phyloP scores from a whole-genome alignment of 2,797 vertebrate genomes.

The Danio aesculapii region DNA sequence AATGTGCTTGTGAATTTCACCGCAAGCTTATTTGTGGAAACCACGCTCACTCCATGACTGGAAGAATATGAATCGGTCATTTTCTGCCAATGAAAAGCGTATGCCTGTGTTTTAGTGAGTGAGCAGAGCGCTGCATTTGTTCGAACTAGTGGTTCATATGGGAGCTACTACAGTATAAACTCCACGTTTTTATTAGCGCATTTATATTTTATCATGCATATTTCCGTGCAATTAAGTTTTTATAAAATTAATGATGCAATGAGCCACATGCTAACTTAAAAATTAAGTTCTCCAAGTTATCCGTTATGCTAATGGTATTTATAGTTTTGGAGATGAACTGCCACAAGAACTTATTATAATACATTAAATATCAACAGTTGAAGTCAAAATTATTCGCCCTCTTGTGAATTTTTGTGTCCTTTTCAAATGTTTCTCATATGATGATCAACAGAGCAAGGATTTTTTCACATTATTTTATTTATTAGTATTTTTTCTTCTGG shows the following conservation, averaged over 20 bases:
- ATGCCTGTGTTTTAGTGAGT: neutral
- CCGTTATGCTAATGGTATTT: neutral
- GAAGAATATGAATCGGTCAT: constrained; percentile 39
- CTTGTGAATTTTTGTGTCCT: too few species aligned
- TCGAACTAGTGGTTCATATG: neutral
- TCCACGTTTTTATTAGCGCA: constrained; percentile 4
- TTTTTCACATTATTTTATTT: too few species aligned
- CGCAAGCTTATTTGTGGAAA: constrained; percentile 49
- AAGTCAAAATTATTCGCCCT: too few species aligned
- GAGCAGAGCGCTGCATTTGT: constrained; percentile 4
- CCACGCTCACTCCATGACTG: constrained; percentile 8
- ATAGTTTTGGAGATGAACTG: neutral
- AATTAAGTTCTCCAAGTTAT: neutral
- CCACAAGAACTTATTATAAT: too few species aligned
- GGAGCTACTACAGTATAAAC: neutral
- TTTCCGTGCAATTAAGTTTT: neutral
- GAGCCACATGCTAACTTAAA: too few species aligned
- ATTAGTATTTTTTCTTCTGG: too few species aligned
- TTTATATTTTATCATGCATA: constrained; percentile 11
- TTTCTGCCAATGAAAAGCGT: constrained; percentile 33
- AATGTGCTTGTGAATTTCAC: constrained; percentile 51
- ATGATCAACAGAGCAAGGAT: too few species aligned
- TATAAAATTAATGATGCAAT: neutral
- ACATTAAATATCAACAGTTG: too few species aligned
- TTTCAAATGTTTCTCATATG: too few species aligned